Percentiles rank a stretch among this genome's conserved stretches.
Conservation (phyloP, 2,888 invertebrate species). For the Heliconius erato region DNA sequence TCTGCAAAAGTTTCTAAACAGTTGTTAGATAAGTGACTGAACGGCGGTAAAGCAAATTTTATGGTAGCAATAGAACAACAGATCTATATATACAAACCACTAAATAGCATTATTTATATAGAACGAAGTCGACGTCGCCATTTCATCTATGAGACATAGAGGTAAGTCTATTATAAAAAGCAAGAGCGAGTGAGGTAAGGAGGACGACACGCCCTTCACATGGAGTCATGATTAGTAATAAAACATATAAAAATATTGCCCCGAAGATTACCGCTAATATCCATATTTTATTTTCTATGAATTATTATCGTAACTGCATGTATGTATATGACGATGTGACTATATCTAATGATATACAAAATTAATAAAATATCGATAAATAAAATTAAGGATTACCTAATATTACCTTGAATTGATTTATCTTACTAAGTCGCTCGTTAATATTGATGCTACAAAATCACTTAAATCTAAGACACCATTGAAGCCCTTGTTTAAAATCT, state of each 20-base stretch:
- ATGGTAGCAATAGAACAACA: constrained; percentile 16
- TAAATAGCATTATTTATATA: constrained; percentile 6
- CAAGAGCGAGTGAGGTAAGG: constrained; percentile 14
- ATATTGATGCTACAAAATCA: constrained; percentile 38
- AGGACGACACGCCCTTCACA: constrained; percentile 2
- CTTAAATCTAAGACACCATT: constrained; percentile 42
- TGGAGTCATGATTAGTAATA: constrained; percentile 19
- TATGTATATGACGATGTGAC: constrained; percentile 12
- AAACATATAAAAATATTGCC: constrained; percentile 35
- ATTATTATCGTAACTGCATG: background rate
- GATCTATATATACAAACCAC: background rate
- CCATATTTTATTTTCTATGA: background rate
- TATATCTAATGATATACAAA: constrained; percentile 13
- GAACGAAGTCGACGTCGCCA: background rate
- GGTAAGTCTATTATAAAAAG: constrained; percentile 2
- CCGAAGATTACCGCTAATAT: constrained; percentile 19
- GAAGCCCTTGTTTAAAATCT: constrained; percentile 46
- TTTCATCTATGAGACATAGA: too few species aligned
- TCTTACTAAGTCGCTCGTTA: constrained; percentile 35
- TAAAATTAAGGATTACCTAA: constrained; percentile 29
- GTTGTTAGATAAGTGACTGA: background rate
- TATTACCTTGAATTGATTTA: constrained; percentile 35
- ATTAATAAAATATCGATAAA: constrained; percentile 8
- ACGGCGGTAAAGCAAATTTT: background rate
- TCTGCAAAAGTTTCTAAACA: background rate